Evolutionary conservation across 2,797 vertebrate species (phyloP).

Genomic region (Tachyglossus aculeatus): DNA sequence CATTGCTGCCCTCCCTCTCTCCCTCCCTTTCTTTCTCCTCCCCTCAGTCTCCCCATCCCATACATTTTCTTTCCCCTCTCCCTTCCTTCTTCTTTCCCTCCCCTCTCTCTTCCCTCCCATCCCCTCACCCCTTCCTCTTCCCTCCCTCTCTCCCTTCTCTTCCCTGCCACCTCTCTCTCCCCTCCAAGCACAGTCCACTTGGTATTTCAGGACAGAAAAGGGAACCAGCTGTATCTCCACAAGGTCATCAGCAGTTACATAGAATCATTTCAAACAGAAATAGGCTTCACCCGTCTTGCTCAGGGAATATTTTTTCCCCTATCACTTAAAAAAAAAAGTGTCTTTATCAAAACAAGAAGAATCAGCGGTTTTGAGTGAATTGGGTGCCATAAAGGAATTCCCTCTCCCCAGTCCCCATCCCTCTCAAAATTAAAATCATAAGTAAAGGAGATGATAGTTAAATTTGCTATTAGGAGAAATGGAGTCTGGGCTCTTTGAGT

Average conservation of each 20-base stretch:
- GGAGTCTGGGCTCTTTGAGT: constrained; percentile 79
- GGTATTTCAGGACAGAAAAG: neutral
- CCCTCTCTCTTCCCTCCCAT: too few species aligned
- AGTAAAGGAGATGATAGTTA: constrained; percentile 80
- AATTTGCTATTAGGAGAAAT: constrained; percentile 88
- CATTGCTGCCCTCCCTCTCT: too few species aligned
- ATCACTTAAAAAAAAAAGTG: neutral
- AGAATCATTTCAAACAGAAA: constrained; percentile 3
- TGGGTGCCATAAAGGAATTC: constrained; percentile 77
- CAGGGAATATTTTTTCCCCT: neutral
- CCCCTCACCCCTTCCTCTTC: too few species aligned
- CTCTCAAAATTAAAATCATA: constrained; percentile 75
- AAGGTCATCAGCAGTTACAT: neutral
- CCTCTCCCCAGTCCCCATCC: constrained; percentile 10
- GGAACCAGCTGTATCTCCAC: neutral
- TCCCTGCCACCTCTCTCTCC: neutral
- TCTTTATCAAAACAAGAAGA: constrained; percentile 46
- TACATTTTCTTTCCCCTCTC: too few species aligned
- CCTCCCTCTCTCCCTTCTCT: too few species aligned
- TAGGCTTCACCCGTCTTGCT: neutral
- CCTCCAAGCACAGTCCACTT: neutral
- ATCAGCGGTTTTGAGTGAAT: constrained; percentile 61
- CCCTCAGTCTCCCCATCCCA: too few species aligned
- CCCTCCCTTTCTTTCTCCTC: too few species aligned
- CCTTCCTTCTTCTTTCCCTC: too few species aligned